Percentiles rank a stretch among this genome's conserved stretches.
Conservation (phyloP, 2,113 vertebrate genomes). For the Colius striatus region DNA sequence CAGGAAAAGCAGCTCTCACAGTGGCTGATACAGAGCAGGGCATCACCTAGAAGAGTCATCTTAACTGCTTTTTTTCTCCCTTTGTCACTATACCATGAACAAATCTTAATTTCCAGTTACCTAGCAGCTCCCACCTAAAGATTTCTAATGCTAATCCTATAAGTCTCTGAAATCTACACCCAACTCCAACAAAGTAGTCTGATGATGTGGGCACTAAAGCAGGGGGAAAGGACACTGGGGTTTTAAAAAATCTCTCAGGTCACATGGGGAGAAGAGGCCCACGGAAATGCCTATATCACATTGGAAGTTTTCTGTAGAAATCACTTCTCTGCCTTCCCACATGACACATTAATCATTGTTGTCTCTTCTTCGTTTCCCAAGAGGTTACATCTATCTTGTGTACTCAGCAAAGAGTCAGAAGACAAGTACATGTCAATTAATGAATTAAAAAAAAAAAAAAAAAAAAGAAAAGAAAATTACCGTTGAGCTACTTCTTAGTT, state of each 20-base stretch:
- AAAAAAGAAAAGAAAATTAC: background rate
- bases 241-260: background rate
- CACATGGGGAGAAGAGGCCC: background rate
- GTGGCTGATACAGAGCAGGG: background rate
- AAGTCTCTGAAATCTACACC: background rate
- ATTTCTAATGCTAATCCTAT: background rate
- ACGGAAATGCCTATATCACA: background rate
- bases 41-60: background rate
- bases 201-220: background rate
- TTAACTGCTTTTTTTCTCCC: background rate
- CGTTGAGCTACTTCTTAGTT: background rate
- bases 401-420: background rate
- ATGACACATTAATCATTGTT: background rate
- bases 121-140: background rate
- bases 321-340: background rate
- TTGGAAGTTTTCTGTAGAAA: background rate
- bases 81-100: background rate
- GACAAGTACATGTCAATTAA: background rate
- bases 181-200: background rate
- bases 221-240: fast-evolving
- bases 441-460: background rate
- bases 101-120: background rate
- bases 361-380: background rate
- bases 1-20: background rate
- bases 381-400: background rate